Base-by-base conservation (phyloP, 2,888 invertebrate species). In the Nomada fabriciana region DNA sequence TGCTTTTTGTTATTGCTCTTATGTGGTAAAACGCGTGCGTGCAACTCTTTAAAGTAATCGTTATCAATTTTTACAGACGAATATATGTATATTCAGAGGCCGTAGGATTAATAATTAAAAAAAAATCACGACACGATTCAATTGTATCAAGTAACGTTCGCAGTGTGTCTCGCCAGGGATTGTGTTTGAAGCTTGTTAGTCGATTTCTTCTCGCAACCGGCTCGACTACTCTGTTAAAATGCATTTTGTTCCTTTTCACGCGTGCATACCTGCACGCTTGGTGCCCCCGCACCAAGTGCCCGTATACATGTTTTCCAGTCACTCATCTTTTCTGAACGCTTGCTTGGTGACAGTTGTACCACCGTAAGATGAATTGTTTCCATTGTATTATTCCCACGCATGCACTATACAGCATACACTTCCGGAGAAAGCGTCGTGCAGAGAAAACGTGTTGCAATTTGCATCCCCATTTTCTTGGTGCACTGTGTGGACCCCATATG, bases 181-280 rank as follows among this genome's bases (percentile, higher is more conserved):
- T 50, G 55, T 42, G 70, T 64, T 68, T 64, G 64, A 75, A 20
- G 61, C 69, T 71, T 61, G 50, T 80, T 77, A 57, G 42, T 25
- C 64, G 74, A 80, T 84, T 84, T 87, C 76, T 75, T 86, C 75
- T 79, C n/a, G 68, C 61, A 87, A 87, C 86, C 84, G 86, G 87
- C 87, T 84, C 63, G 75, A 79, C 82, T 64, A 53, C 77, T 84
- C 77, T 77, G 70, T 80, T 75, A 73, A 76, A 82, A 80, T 63
- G 57, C 75, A 73, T 83, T 80, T 77, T 60, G 69, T 36, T 72
- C 61, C 43, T 68, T 63, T 80, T 75, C 70, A 72, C 36, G 43
- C 60, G 23, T 42, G 79, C 70, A 60, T 75, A 68, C 64, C 55
- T 75, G 76, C 82, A 65, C 75, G 76, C 64, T 71, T 79, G 63